Evolutionary conservation across 2,797 vertebrate species (phyloP), one percentile per base, ranked within the genome.

Genomic region (Coranthus polyacanthus): DNA sequence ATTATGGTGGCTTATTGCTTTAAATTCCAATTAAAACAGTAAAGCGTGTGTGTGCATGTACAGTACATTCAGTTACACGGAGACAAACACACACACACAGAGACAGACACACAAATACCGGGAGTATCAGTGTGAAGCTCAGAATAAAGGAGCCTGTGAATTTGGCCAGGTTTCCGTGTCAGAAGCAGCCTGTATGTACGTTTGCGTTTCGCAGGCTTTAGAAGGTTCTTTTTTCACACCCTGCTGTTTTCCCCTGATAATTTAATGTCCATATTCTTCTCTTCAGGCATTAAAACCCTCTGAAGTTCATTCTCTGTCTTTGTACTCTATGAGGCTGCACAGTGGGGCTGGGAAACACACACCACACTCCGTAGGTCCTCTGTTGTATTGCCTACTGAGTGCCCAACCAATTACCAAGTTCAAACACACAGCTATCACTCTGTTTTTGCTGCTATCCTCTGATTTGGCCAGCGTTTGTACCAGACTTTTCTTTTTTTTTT

Each of bases 241-340:
- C 90, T 93, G 90, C 92, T 92, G 89, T 93, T 94, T 91, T 15
- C 92, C 73, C 89, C 87, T 92, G 92, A 94, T 93, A 92, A 93
- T 92, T 93, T 89, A 87, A 83, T 91, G 90, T 91, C 90, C 88
- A 75, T 82, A 88, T 89, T 92, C 88, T 88, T 90, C 86, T 92
- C 82, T 92, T 92, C 88, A 91, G 90, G 89, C 86, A 88, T 90
- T 90, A 86, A 89, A 93, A 91, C 86, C 88, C 85, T 91, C 83
- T 90, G 92, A 92, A 93, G 88, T 92, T 86, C 78, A 80, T 88
- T 89, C 83, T 88, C 81, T 79, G 85, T 77, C 84, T 92, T 90
- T 92, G 87, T 92, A 88, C 79, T 83, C 73, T 66, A 79, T 60
- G 81, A 86, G 89, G 84, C 87, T 38, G 75, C 88, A 85, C 88